Evolutionary conservation across 2,888 invertebrate species (phyloP), one percentile per base, ranked within the genome.

Genomic region (Acleris literana): DNA sequence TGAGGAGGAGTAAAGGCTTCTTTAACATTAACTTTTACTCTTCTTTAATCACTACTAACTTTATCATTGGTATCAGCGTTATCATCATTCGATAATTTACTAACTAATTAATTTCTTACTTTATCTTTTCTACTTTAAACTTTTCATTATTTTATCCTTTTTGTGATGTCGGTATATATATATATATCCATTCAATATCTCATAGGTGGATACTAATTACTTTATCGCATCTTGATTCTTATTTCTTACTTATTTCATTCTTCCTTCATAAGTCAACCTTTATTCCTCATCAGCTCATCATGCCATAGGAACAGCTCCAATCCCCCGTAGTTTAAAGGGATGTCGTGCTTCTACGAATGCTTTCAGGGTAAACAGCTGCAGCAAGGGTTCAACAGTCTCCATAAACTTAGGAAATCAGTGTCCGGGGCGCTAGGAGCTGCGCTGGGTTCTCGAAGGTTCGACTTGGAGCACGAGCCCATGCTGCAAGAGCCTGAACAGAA

Each of bases 351-450:
- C 75, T 90, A 88, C 84, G 92, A 92, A 82, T 93, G 93, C 77
- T 93, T 93, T 76, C 93, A 93, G 93, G 90, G 90, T 55, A 93
- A 92, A 68, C 92, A 87, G 73, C 70, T 93, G 65, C 88, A 93
- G 72, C 93, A 93, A 44, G 92, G 94, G 0, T 95, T 94, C 83
- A 94, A 95, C 82, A 95, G 95, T 69, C 85, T 95, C 5, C 95
- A 96, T 80, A 96, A 96, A 82, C 86, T 96, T 11, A 94, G 95
- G 74, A 94, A 95, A 71, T 95, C 96, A 0, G 94, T 96, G 0
- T 95, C 95, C 0, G 95, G 95, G 0, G 94, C 93, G 16, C 77
- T 93, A 20, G 92, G 91, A 3, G 90, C 89, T 0, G 94, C 93
- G 0, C 76, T 94, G 6, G 93, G 94, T 2, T 88, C 93, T 6